Evolutionary conservation across 2,888 invertebrate species (phyloP).

Genomic region (Cephalotes varians): DNA sequence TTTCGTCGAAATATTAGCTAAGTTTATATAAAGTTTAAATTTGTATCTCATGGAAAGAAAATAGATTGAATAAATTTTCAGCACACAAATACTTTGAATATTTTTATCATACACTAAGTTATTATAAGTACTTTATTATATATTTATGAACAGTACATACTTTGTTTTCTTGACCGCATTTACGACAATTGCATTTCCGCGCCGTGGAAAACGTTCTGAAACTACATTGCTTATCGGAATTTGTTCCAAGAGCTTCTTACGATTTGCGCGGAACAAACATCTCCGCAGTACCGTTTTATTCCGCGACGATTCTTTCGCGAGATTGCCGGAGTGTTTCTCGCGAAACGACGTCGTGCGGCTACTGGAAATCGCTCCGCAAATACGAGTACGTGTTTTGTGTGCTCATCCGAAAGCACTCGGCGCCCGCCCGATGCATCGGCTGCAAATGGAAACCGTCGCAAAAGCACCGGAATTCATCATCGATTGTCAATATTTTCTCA

Average conservation of each 20-base stretch:
- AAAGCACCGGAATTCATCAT: conserved; percentile 6
- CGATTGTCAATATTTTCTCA: conserved; percentile 24
- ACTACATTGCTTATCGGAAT: conserved; percentile 28
- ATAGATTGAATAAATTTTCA: neutral
- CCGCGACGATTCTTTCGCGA: conserved; percentile 40
- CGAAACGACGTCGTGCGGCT: conserved; percentile 41
- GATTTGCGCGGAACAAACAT: conserved; percentile 46
- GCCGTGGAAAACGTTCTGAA: neutral
- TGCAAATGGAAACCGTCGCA: conserved; percentile 17
- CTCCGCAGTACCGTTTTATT: conserved; percentile 28
- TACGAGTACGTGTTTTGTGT: conserved; percentile 47
- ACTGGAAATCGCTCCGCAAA: conserved; percentile 49
- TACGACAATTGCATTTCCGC: neutral
- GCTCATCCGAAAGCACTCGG: conserved; percentile 34
- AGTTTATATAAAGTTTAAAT: neutral
- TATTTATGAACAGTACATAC: neutral
- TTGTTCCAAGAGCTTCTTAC: conserved; percentile 15
- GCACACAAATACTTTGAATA: neutral
- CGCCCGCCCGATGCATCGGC: conserved; percentile 11
- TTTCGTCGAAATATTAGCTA: neutral
- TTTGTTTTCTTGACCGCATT: neutral
- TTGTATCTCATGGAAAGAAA: neutral
- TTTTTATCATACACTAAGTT: neutral
- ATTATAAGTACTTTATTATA: neutral
- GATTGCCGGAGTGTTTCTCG: conserved; percentile 53